These are phyloP conservation scores for Rotaria macrura DNA, from an alignment of 2,888 invertebrate genomes.

Conservation along the genomic window DNA sequence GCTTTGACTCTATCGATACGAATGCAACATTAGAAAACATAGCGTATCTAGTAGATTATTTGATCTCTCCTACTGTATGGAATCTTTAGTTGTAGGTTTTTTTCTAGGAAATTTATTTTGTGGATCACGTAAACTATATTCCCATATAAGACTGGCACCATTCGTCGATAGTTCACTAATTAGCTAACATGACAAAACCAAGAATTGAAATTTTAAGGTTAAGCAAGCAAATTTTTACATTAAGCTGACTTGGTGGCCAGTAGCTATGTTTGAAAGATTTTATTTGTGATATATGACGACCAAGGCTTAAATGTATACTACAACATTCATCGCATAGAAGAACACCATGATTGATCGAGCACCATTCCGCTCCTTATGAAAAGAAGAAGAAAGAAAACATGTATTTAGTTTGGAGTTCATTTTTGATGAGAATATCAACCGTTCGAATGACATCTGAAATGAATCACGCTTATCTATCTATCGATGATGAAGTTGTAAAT, in stretches of 20 bases:
- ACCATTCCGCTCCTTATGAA: constrained; percentile 78
- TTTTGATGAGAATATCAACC: no score
- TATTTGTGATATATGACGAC: constrained; percentile 84
- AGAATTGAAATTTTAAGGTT: background rate
- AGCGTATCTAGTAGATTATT: background rate
- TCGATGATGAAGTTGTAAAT: no score
- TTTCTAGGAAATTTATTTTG: constrained; percentile 62
- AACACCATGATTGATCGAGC: constrained; percentile 85
- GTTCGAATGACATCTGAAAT: no score
- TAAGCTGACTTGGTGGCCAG: constrained; percentile 28
- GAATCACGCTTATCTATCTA: no score
- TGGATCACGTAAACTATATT: constrained; percentile 76
- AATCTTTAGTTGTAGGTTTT: constrained; percentile 80
- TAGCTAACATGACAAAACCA: constrained; percentile 59
- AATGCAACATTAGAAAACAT: background rate
- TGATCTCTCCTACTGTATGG: constrained; percentile 65
- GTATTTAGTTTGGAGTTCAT: background rate
- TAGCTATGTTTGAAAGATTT: constrained; percentile 58
- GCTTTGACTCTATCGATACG: background rate
- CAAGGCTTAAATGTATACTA: constrained; percentile 84
- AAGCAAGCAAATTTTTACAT: constrained; percentile 6
- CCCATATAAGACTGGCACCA: constrained; percentile 96
- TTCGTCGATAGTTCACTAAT: constrained; percentile 75
- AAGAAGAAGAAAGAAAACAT: background rate
- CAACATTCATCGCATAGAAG: constrained; percentile 90